Conservation (phyloP, 2,888 invertebrate species). For the Diplolepis rosae region DNA sequence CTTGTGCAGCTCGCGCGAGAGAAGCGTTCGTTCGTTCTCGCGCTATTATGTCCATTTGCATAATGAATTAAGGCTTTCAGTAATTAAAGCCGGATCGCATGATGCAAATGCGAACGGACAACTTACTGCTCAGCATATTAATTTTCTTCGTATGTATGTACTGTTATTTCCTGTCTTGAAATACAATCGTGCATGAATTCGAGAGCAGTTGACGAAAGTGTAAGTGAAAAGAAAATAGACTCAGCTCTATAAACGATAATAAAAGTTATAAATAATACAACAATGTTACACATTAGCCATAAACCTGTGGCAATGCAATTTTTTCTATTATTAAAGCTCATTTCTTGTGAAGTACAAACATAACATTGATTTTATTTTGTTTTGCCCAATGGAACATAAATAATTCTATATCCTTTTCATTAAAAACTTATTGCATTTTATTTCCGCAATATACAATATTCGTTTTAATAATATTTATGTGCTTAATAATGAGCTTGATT, state of each 20-base stretch:
- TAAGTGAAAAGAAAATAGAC: conserved; percentile 1
- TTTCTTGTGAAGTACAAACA: not conserved
- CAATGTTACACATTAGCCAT: not conserved
- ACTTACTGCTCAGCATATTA: conserved; percentile 57
- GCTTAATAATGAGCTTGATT: not conserved
- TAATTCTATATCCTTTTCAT: not conserved
- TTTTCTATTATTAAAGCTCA: too few species aligned
- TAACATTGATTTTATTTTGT: not conserved
- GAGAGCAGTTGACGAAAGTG: conserved; percentile 14
- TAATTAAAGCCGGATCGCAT: conserved; percentile 64
- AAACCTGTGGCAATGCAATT: not conserved
- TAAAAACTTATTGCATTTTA: not conserved
- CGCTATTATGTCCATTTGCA: conserved; percentile 67
- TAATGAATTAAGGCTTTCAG: conserved; percentile 68
- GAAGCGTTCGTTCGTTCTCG: conserved; percentile 63
- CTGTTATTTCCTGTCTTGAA: conserved; percentile 25
- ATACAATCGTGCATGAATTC: conserved; percentile 13
- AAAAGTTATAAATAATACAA: not conserved
- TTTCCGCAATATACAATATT: not conserved
- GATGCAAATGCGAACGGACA: conserved; percentile 62
- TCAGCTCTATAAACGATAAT: not conserved
- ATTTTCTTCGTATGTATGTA: conserved; percentile 39
- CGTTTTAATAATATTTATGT: not conserved
- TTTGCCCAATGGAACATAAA: not conserved
- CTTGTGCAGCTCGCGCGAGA: conserved; percentile 41